A percentile compares a stretch with the other conserved stretches of the same genome.
These are phyloP conservation scores for Falco novaeseelandiae DNA, from an alignment of 2,797 vertebrate genomes.

Conservation along the genomic window DNA sequence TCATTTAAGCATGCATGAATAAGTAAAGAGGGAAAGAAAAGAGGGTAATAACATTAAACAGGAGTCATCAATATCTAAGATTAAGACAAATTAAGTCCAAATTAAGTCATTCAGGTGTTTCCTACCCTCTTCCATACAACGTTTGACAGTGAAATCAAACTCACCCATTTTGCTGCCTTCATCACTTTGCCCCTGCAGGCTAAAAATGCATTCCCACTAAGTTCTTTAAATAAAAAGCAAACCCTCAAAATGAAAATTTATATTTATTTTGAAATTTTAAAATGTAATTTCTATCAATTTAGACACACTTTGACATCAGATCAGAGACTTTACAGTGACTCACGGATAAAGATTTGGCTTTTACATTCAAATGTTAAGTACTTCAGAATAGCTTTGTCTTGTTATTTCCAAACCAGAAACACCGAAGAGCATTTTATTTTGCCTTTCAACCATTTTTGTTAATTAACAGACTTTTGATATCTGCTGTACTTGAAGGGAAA, in stretches of 20 bases:
- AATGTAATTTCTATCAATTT: conserved; percentile 51
- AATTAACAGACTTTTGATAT: conserved; percentile 32
- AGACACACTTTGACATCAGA: conserved; percentile 61
- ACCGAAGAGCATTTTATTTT: conserved; percentile 48
- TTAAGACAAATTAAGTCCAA: background rate
- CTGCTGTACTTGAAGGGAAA: conserved; percentile 29
- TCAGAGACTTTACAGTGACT: conserved; percentile 61
- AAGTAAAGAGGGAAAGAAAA: background rate
- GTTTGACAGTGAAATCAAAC: background rate
- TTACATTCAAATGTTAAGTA: conserved; percentile 63
- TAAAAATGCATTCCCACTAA: background rate
- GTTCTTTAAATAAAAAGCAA: conserved; percentile 48
- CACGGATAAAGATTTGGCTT: conserved; percentile 52
- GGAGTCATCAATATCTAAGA: background rate
- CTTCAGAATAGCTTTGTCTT: conserved; percentile 48
- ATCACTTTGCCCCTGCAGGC: background rate
- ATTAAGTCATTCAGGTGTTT: too few species aligned
- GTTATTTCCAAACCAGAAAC: conserved; percentile 62
- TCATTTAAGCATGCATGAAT: background rate
- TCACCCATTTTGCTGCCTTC: background rate
- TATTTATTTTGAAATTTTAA: conserved; percentile 69
- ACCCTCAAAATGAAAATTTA: conserved; percentile 67
- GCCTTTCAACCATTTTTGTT: conserved; percentile 28
- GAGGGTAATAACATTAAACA: background rate
- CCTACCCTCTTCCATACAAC: background rate